A percentile compares a stretch with the other conserved stretches of the same genome.
Conservation (phyloP, 2,113 vertebrate genomes). For the Bagarius yarrelli region DNA sequence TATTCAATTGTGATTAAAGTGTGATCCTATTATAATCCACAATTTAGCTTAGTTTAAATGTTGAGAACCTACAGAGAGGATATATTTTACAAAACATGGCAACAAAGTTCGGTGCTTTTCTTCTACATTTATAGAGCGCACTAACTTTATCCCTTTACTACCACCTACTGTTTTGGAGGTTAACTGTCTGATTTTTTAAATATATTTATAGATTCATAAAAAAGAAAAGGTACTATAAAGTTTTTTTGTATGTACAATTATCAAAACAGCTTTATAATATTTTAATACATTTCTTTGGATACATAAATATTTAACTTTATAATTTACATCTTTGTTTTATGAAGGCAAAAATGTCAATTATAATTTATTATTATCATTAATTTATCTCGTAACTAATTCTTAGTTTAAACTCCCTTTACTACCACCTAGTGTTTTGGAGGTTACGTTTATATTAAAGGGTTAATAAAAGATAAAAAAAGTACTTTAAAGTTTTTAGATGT, state of each 20-base stretch:
- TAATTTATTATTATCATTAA: too few species aligned
- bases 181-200: not conserved
- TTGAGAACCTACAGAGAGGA: not conserved
- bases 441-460: too few species aligned
- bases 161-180: constrained; percentile 25
- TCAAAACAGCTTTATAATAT: not conserved
- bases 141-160: not conserved
- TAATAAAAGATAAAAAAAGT: not conserved
- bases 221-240: not conserved
- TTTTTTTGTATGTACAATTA: not conserved
- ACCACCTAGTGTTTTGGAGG: constrained; percentile 28
- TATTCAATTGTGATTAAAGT: too few species aligned
- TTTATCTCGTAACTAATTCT: too few species aligned
- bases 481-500: not conserved
- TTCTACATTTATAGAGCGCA: not conserved
- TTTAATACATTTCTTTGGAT: too few species aligned
- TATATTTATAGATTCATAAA: not conserved
- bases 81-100: constrained; percentile 6
- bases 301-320: not conserved
- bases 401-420: too few species aligned
- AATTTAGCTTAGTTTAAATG: too few species aligned
- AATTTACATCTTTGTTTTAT: not conserved
- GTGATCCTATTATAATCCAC: too few species aligned
- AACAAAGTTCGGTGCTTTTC: not conserved
- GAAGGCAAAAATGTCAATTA: not conserved